Conservation (phyloP, 2,888 invertebrate species). For the Melinopterus prodromus region DNA sequence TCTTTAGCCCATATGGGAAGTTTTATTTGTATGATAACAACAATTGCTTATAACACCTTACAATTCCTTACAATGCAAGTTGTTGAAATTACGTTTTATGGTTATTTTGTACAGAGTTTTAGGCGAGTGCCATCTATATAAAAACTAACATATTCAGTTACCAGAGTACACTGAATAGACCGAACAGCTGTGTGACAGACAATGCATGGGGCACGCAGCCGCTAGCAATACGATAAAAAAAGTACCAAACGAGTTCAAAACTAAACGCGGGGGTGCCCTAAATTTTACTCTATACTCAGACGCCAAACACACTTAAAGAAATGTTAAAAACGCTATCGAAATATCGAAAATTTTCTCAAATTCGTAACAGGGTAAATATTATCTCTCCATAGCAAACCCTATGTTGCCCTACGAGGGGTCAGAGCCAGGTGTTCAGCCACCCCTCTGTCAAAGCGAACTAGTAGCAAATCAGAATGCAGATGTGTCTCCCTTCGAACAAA, state of each 20-base stretch:
- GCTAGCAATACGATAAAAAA: conserved; percentile 17
- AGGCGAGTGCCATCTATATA: background rate
- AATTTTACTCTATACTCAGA: background rate
- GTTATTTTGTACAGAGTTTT: background rate
- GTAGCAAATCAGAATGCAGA: conserved; percentile 23
- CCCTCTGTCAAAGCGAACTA: conserved; percentile 11
- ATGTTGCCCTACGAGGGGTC: background rate
- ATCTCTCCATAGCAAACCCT: background rate
- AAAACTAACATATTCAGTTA: conserved; percentile 13
- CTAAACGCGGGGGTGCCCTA: conserved; percentile 13
- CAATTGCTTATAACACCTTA: no score
- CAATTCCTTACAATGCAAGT: no score
- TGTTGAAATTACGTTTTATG: background rate
- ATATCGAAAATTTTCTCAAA: background rate
- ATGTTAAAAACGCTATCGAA: background rate
- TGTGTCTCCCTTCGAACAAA: conserved; percentile 7
- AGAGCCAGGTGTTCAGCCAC: conserved; percentile 20
- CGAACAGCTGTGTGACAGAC: conserved; percentile 23
- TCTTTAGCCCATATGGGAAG: no score
- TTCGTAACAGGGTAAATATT: background rate
- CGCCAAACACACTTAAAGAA: background rate
- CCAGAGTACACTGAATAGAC: conserved; percentile 13
- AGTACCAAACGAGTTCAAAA: background rate
- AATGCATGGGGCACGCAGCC: conserved; percentile 16
- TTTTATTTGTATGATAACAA: no score